phyloP scores from a whole-genome alignment of 2,797 vertebrate genomes.

The Dryobates pubescens region DNA sequence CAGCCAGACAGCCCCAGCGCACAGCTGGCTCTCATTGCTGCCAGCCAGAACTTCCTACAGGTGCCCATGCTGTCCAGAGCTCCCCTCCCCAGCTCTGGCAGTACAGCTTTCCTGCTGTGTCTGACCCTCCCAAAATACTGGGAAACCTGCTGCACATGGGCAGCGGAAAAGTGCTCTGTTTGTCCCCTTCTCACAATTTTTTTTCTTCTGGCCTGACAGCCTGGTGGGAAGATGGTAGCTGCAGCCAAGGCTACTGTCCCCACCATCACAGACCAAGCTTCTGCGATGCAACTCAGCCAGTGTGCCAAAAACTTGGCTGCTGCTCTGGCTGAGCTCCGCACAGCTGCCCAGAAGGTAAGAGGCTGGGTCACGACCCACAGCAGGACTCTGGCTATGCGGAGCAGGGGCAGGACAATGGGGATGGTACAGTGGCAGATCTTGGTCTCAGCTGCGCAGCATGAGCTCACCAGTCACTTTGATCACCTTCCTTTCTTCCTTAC shows the following conservation, averaged over 20 bases:
- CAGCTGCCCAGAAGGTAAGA: conserved; percentile 92
- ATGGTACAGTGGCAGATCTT: background rate
- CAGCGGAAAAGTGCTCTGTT: background rate
- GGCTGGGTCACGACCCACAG: background rate
- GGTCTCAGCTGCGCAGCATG: background rate
- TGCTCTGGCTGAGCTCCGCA: conserved; percentile 91
- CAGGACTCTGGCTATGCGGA: background rate
- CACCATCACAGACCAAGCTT: conserved; percentile 93
- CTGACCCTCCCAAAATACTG: background rate
- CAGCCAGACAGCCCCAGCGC: conserved; percentile 96
- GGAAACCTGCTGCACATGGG: background rate
- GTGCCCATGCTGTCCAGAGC: conserved; percentile 34
- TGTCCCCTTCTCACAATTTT: background rate
- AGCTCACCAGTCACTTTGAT: fast-evolving
- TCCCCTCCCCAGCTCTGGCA: background rate
- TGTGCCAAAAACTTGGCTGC: conserved; percentile 93
- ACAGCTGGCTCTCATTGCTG: conserved; percentile 93
- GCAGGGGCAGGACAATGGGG: fast-evolving
- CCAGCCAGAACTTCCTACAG: conserved; percentile 98
- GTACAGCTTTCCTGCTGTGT: background rate
- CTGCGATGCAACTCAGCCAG: conserved; percentile 97
- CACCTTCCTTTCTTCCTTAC: background rate
- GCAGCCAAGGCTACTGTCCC: conserved; percentile 94
- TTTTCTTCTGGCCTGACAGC: conserved; percentile 75
- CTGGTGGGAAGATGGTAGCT: conserved; percentile 95